Evolutionary conservation across 2,797 vertebrate species (phyloP).

Genomic region (Diceros bicornis): DNA sequence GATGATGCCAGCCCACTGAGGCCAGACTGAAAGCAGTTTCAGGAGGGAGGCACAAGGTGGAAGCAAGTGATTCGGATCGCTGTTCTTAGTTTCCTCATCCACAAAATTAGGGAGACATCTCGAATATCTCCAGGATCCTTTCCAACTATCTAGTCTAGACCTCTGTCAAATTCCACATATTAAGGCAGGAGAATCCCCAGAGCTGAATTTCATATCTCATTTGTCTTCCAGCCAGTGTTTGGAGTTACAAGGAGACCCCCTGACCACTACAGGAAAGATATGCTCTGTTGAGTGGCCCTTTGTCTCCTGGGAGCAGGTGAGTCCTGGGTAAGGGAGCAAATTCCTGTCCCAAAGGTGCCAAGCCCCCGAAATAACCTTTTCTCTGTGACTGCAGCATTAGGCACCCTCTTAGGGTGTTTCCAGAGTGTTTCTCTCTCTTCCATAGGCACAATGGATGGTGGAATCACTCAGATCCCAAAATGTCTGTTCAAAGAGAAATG

Average conservation of each 20-base stretch:
- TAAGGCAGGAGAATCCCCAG: neutral
- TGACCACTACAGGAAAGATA: neutral
- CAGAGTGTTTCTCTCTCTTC: neutral
- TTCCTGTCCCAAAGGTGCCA: fast-evolving
- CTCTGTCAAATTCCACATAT: neutral
- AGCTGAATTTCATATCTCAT: neutral
- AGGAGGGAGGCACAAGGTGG: neutral
- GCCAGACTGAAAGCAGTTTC: neutral
- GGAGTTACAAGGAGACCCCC: neutral
- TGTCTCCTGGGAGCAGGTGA: constrained; percentile 61
- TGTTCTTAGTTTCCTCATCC: fast-evolving
- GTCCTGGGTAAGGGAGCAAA: neutral
- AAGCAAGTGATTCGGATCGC: neutral
- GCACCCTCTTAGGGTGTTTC: neutral
- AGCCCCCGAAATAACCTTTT: neutral
- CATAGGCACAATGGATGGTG: neutral
- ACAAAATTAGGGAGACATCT: fast-evolving
- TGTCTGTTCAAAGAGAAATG: neutral
- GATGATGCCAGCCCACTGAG: neutral
- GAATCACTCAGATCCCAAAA: constrained; percentile 49
- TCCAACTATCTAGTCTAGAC: neutral
- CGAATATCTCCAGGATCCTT: neutral
- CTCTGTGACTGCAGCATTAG: fast-evolving
- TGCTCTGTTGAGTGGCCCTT: neutral
- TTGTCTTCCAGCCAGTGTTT: neutral